Conservation (phyloP, 2,888 invertebrate genomes). For the Drosophila formosana region DNA sequence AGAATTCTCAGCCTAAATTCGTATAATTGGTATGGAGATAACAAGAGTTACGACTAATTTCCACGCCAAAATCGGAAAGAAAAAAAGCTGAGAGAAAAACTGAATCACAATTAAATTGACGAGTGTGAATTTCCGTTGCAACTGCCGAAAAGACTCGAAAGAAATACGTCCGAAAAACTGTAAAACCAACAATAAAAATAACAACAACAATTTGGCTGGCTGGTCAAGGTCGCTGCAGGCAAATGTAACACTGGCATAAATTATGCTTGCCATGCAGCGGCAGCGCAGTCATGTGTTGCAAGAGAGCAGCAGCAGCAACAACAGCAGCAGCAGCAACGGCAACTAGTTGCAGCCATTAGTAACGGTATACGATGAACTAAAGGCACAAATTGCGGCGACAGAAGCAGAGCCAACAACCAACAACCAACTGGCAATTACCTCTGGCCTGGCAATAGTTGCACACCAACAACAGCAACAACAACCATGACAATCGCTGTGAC, state of each 20-base stretch:
- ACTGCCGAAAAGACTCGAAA: slow-evolving; percentile 32
- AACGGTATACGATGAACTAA: slow-evolving; percentile 54
- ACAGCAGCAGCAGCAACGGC: slow-evolving; percentile 9
- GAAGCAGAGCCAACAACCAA: slow-evolving; percentile 27
- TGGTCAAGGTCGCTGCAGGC: slow-evolving; percentile 75
- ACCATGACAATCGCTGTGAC: slow-evolving; percentile 46
- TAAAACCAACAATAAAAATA: slow-evolving; percentile 27
- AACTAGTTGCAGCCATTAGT: slow-evolving; percentile 48
- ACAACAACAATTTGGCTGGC: slow-evolving; percentile 52
- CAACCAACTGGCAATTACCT: slow-evolving; percentile 52
- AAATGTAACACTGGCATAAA: slow-evolving; percentile 77
- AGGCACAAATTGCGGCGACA: slow-evolving; percentile 56
- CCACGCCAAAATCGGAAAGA: slow-evolving; percentile 43
- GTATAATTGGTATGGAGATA: slow-evolving; percentile 41
- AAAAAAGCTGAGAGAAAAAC: slow-evolving; percentile 3
- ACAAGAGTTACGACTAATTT: slow-evolving; percentile 58
- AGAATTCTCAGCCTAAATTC: slow-evolving; percentile 43
- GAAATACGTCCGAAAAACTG: slow-evolving; percentile 25
- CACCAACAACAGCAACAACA: slow-evolving; percentile 28
- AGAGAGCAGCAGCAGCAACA: slow-evolving; percentile 23
- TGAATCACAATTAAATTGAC: slow-evolving; percentile 65
- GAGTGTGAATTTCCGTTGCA: slow-evolving; percentile 78
- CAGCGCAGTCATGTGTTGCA: slow-evolving; percentile 29
- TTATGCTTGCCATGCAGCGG: slow-evolving; percentile 62
- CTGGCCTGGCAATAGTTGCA: slow-evolving; percentile 50